Evolutionary conservation across 2,888 invertebrate genomes (phyloP).

Genomic region (Tortricodes alternella): DNA sequence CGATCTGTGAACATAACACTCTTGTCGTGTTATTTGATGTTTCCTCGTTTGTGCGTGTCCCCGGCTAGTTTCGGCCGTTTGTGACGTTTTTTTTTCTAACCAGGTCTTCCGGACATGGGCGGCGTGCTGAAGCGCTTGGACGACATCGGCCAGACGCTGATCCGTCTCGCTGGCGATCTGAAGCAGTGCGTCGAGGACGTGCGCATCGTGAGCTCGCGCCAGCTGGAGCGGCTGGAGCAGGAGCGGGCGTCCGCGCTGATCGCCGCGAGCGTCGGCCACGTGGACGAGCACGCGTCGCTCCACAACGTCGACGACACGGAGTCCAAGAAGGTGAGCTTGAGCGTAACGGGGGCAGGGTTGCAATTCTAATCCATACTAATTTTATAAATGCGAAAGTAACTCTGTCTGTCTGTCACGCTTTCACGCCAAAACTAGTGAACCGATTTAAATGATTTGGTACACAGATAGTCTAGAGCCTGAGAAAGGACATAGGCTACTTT

Average conservation of each 20-base stretch:
- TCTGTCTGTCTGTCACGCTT: no score
- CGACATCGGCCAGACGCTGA: slow-evolving; percentile 86
- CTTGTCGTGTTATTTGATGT: no score
- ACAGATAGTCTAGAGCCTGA: no score
- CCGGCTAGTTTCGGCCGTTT: no score
- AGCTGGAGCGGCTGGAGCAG: slow-evolving; percentile 83
- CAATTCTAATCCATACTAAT: no score
- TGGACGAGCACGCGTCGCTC: slow-evolving; percentile 74
- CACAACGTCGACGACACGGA: slow-evolving; percentile 84
- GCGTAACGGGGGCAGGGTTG: not conserved
- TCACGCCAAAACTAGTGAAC: no score
- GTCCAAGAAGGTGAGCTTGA: slow-evolving; percentile 85
- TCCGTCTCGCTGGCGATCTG: slow-evolving; percentile 87
- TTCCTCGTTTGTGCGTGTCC: no score
- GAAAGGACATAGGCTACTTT: no score
- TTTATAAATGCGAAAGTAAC: no score
- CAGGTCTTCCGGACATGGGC: slow-evolving; percentile 62
- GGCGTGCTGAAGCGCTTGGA: slow-evolving; percentile 85
- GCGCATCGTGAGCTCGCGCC: slow-evolving; percentile 85
- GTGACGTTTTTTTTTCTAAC: slow-evolving; percentile 20
- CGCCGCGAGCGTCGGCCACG: slow-evolving; percentile 86
- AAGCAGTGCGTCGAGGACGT: slow-evolving; percentile 88
- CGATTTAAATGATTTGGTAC: no score
- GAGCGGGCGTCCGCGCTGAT: slow-evolving; percentile 86
- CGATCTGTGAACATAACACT: no score